These are phyloP conservation scores for Dromaius novaehollandiae DNA, from an alignment of 2,113 vertebrate genomes.

Conservation along the genomic window DNA sequence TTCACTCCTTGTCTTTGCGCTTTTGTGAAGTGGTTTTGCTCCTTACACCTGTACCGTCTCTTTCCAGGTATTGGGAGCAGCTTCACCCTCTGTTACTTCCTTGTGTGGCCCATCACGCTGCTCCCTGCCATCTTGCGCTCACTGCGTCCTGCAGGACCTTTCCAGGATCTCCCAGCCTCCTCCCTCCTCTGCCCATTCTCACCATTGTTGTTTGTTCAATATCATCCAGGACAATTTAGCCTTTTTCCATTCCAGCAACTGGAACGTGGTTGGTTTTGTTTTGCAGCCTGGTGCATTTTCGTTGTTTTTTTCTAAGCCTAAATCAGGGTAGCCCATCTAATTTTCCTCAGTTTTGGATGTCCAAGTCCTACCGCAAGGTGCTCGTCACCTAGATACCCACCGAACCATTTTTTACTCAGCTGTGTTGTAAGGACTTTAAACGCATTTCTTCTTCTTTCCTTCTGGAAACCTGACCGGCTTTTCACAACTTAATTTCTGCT, in stretches of 20 bases:
- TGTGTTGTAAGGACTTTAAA: background rate
- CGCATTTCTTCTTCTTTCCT: background rate
- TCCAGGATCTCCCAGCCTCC: background rate
- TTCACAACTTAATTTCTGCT: background rate
- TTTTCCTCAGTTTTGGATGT: background rate
- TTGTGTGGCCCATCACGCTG: background rate
- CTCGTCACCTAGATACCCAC: background rate
- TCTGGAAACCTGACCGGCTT: background rate
- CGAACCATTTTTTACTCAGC: background rate
- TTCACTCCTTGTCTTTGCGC: background rate
- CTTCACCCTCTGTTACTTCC: background rate
- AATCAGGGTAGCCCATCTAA: background rate
- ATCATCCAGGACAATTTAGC: background rate
- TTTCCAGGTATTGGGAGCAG: background rate
- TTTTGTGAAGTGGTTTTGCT: background rate
- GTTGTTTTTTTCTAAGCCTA: background rate
- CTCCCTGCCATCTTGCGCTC: background rate
- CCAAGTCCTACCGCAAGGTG: background rate
- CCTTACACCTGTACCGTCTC: background rate
- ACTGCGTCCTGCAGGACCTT: background rate
- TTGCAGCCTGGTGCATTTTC: background rate
- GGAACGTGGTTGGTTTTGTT: background rate
- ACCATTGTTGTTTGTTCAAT: background rate
- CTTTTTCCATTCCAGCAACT: background rate
- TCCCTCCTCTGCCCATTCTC: background rate